Base-by-base conservation (phyloP, 2,888 invertebrate genomes). In the Ecliptopera silaceata region DNA sequence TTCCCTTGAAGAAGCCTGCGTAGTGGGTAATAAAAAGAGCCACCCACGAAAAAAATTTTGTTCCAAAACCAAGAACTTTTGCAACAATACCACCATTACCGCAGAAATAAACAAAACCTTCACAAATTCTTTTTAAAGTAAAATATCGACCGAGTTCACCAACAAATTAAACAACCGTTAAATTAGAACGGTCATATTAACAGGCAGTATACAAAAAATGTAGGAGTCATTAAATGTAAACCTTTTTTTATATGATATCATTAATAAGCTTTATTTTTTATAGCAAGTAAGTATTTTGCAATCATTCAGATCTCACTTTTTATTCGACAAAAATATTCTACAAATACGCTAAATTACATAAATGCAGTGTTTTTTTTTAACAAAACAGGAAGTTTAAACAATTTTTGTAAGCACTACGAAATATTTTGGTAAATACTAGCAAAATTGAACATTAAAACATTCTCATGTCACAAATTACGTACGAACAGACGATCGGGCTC, bases 391-490 rank as follows among this genome's bases (percentile, higher is more conserved):
- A n/a, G n/a, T n/a, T n/a, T n/a, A n/a, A n/a, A n/a, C n/a, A n/a
- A n/a, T n/a, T n/a, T n/a, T n/a, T n/a, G n/a, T n/a, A n/a, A n/a
- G n/a, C n/a, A n/a, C n/a, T n/a, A n/a, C n/a, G n/a, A n/a, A n/a
- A 36, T 17, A 4, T 8, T 10, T 38, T 2, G 38, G 10, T 17
- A 17, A 15, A 38, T 15, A 38, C 17, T 13, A 41, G 22, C 13
- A 64, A 71, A 69, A 13, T 13, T 6, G 13, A 61, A 58, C 17
- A 69, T 66, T 32, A 32, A 32, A 22, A 12, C 13, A 69, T 69
- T 67, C 66, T 66, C 69, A 66, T 65, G 60, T 66, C 68, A 69
- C 72, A 67, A 71, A 73, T 73, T 68, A 72, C 52, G 58, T 53
- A 49, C 43, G 52, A 61, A 59, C 60, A 66, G 66, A 65, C 61